Evolutionary conservation across 2,797 vertebrate species (phyloP), one percentile per base, ranked within the genome.

Genomic region (Poeciliopsis gracilis): DNA sequence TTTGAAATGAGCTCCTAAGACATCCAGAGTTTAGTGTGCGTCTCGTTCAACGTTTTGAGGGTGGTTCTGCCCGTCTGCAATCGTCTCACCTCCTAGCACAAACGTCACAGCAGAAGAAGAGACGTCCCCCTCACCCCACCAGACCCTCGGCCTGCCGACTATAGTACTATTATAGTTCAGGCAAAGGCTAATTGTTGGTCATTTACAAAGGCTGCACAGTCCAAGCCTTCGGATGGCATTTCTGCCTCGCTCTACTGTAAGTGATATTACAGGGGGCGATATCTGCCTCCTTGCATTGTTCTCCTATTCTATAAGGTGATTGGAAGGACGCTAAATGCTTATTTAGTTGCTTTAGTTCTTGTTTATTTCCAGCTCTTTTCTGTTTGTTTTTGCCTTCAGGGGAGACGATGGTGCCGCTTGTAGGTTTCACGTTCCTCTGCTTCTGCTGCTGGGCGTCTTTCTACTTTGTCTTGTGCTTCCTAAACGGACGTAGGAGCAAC

Each of bases 381-480:
- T 83, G 0, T 55, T 30, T 77, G 80, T 25, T 82, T 88, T 84
- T 80, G 6, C 86, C 76, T 76, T 73, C 76, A 94, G 94, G 88
- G 69, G 71, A 49, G 79, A 94, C 89, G 90, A 96, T 96, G 96
- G 89, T 89, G 16, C 66, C 84, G 79, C 88, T 97, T 85, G 92
- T 96, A 81, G 91, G 96, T 75, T 91, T 90, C 73, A 95, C 94
- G 16, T 93, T 95, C 72, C 94, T 96, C 88, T 97, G 96, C 92
- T 93, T 98, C 76, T 93, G 93, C 71, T 96, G 93, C 74, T 99
- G 98, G 98, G 89, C 94, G 16, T 93, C 92, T 20, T 95, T 99
- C 86, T 99, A 99, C 89, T 66, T 92, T 15, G 89, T 96, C 87
- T 94, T 98, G 92, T 98, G 97, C 86, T 88, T 28, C 51, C 53